Base-by-base conservation (phyloP, 2,797 vertebrate species). In the Sarcophilus harrisii region DNA sequence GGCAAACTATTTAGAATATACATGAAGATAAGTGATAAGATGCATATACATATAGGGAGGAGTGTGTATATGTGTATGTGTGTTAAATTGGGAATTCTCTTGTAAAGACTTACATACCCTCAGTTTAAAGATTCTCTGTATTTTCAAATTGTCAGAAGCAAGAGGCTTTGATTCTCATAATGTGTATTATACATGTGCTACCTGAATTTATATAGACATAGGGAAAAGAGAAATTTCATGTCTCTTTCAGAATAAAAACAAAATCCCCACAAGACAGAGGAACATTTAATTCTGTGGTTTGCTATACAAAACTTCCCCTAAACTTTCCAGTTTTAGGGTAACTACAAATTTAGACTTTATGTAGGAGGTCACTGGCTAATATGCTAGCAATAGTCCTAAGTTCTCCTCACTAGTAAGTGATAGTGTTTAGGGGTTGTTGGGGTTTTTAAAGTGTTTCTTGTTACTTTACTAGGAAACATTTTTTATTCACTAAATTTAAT, bases 141-240 rank as follows among this genome's bases (percentile, higher is more conserved):
- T 81, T 95, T 94, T 96, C 95, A 95, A 28, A n/a, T 0, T 49
- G 91, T 57, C 91, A 54, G 58, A 29, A 81, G 92, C 93, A 11
- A 58, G 11, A 4, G 4, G 4, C 38, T 91, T 62, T 58, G 66
- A 55, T 57, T 92, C 60, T 55, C 87, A 27, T 24, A 57, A 18
- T n/a, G 13, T 73, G 5, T 55, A 55, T 55, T 30, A 13, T 59
- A 55, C 58, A 0, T 14, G 45, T 29, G n/a, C 57, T 91, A 29
- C 49, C 13, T 66, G 29, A 12, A 94, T 92, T 92, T 57, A 32
- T 52, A 30, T 27, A 55, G 90, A 58, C 4, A 11, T 14, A 57
- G 58, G 29, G 52, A 38, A 57, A 0, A 21, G 18, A 9, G 21
- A 9, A 9, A 29, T 4, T 59, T 57, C 38, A 5, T 2, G 27